Base-by-base conservation (phyloP, 2,797 vertebrate species). In the Notolepis coatsorum region DNA sequence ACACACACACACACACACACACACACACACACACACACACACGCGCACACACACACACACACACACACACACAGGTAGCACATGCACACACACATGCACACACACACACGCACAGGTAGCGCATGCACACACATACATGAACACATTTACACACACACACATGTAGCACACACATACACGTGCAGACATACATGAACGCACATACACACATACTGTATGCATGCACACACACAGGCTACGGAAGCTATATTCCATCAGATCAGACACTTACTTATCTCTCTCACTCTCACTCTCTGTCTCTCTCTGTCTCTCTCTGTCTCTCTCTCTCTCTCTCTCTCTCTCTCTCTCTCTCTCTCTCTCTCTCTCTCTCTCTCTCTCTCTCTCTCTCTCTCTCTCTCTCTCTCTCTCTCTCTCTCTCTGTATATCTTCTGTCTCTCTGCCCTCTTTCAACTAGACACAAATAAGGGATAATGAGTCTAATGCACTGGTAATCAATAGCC, bases 361-460 rank as follows among this genome's bases (percentile, higher is more conserved):
- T 38, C 57, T 25, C 43, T 48, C 33, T 60, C 20, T 33, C 55
- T 42, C 37, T 43, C 24, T 42, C 20, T 41, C 23, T 28, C 6
- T 15, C 33, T 42, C n/a, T 28, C 31, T 17, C 48, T 28, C 27
- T 79, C 33, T 66, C 54, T 38, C 37, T 69, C 23, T 21, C 12
- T 18, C 9, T n/a, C 15, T 37, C 15, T 37, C 10, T 2, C 35
- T 5, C 12, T 35, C 4, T 35, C 12, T 2, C 8, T n/a, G 35
- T 12, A 37, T 12, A n/a, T 12, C 35, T 37, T 10, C 15, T 4
- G 13, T n/a, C n/a, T n/a, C n/a, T n/a, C n/a, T n/a, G n/a, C n/a
- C n/a, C n/a, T n/a, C n/a, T n/a, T n/a, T 12, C 10, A n/a, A 37
- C 3, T 12, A 37, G 15, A n/a, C 15, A 37, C 15, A 37, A 37